Percentiles rank a stretch among this genome's conserved stretches.
phyloP scores from a whole-genome alignment of 2,797 vertebrate genomes.

The Schizopygopsis pylzovi region DNA sequence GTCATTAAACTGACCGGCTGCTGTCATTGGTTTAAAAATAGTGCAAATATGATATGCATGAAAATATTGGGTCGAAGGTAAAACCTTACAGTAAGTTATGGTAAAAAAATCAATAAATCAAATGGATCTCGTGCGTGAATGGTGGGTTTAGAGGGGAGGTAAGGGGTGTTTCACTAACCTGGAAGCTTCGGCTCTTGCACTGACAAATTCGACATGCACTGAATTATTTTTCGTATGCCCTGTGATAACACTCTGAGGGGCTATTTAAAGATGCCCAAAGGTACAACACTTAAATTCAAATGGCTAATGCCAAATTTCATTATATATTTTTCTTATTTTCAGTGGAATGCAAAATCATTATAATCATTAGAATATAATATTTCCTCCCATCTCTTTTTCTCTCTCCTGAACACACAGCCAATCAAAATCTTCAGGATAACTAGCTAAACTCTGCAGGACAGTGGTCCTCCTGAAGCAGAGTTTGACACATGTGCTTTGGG shows the following conservation, averaged over 20 bases:
- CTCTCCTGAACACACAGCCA: background rate
- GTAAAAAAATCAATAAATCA: background rate
- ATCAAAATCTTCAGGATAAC: too few relatives aligned
- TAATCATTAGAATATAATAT: background rate
- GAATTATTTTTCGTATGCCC: background rate
- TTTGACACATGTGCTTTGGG: background rate
- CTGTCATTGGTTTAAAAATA: conserved; percentile 20
- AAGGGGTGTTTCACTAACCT: background rate
- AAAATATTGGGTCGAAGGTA: background rate
- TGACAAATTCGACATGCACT: background rate
- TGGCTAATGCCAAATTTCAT: background rate
- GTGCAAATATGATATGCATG: conserved; percentile 23
- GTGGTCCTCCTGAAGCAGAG: too few relatives aligned
- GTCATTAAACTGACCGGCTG: background rate
- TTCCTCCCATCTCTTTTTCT: background rate
- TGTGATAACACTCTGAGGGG: background rate
- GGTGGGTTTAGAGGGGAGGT: conserved; percentile 24
- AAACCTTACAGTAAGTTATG: background rate
- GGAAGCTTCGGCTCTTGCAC: background rate
- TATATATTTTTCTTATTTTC: background rate
- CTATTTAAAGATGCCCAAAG: background rate
- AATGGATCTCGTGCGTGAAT: background rate
- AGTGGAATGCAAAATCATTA: background rate
- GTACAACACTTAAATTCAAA: background rate
- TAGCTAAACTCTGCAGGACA: too few relatives aligned